phyloP scores from a whole-genome alignment of 1,140 invertebrate genomes.

The Musca vetustissima region DNA sequence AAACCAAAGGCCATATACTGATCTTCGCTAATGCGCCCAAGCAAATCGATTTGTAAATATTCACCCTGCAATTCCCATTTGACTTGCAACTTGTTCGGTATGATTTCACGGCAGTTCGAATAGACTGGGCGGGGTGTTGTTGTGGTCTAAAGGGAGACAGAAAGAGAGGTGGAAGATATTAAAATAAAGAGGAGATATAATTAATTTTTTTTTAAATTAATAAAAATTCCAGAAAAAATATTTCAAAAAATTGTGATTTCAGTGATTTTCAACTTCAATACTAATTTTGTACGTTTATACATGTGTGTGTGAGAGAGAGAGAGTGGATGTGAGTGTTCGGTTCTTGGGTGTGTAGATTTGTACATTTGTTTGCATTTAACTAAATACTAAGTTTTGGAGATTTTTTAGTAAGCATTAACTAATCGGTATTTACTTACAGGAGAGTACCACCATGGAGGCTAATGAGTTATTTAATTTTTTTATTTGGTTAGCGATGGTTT shows the following conservation, averaged over 20 bases:
- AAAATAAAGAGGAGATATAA: neutral
- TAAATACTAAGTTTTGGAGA: neutral
- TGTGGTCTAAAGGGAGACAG: constrained; percentile 58
- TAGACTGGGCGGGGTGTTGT: constrained; percentile 60
- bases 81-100: constrained; percentile 77
- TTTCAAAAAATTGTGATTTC: too few species aligned
- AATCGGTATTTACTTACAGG: constrained; percentile 71
- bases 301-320: neutral
- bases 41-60: constrained; percentile 72
- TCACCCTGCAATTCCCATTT: constrained; percentile 78
- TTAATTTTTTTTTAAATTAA: neutral
- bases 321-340: neutral
- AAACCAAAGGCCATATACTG: constrained; percentile 88
- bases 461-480: constrained; percentile 35
- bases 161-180: too few species aligned
- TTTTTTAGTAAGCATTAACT: constrained; percentile 3
- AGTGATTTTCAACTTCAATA: too few species aligned
- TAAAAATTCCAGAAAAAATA: neutral
- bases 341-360: neutral
- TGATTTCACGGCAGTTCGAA: constrained; percentile 78
- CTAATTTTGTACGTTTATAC: too few species aligned
- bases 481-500: neutral
- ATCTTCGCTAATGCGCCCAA: constrained; percentile 74
- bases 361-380: neutral
- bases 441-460: constrained; percentile 88